phyloP scores from a whole-genome alignment of 2,888 invertebrate genomes.

The Sminthurides aquaticus region DNA sequence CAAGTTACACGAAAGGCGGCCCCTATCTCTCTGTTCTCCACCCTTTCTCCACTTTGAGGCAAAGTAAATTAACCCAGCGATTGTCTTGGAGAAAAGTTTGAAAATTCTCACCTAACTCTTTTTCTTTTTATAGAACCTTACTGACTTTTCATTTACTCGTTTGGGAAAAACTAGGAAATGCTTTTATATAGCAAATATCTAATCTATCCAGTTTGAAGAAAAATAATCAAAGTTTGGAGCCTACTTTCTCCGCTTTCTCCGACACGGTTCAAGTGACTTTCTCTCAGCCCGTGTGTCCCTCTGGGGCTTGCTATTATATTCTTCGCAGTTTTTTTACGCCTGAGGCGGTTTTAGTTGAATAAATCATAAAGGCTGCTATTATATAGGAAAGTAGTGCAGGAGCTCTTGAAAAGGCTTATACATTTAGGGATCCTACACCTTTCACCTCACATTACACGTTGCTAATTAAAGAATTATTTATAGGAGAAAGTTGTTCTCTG shows the following conservation, averaged over 20 bases:
- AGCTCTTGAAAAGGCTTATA: too few species aligned
- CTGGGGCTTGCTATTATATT: too few species aligned
- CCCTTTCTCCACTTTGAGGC: background rate
- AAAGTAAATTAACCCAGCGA: background rate
- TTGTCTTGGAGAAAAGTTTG: background rate
- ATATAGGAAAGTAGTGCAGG: too few species aligned
- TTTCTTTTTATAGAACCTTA: background rate
- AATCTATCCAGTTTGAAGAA: background rate
- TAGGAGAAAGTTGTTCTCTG: background rate
- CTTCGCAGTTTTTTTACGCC: too few species aligned
- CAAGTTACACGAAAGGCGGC: too few species aligned
- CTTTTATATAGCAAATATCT: slow-evolving; percentile 1
- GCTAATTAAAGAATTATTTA: too few species aligned
- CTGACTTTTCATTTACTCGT: background rate
- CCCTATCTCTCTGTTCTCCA: too few species aligned
- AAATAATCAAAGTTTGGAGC: slow-evolving; percentile 4
- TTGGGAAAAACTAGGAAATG: slow-evolving; percentile 1
- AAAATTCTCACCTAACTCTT: slow-evolving; percentile 1
- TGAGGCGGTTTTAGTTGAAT: too few species aligned
- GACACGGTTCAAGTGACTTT: too few species aligned
- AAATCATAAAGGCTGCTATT: too few species aligned
- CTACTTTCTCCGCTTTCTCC: background rate
- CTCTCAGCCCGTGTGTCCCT: background rate
- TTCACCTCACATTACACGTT: too few species aligned
- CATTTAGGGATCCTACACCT: too few species aligned